Evolutionary conservation across 2,888 invertebrate genomes (phyloP).

Genomic region (Xestobium rufovillosum): DNA sequence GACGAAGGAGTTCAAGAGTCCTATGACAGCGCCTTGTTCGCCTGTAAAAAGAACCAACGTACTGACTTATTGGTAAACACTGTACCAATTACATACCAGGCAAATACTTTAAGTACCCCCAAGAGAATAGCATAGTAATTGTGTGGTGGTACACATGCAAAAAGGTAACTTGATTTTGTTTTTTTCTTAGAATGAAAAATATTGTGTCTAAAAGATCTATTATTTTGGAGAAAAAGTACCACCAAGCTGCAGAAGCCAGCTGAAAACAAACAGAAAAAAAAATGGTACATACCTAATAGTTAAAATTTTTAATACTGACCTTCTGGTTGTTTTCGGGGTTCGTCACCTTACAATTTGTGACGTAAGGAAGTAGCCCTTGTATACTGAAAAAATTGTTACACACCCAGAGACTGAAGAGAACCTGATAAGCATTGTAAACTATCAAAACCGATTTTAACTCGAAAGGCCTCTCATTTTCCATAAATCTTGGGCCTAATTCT

Average conservation of each 20-base stretch:
- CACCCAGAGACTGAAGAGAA: constrained; percentile 73
- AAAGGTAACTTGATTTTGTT: constrained; percentile 79
- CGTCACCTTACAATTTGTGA: no score
- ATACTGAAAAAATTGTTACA: no score
- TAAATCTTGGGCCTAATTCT: constrained; percentile 66
- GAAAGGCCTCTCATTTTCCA: constrained; percentile 67
- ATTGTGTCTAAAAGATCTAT: constrained; percentile 73
- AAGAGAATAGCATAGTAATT: constrained; percentile 69
- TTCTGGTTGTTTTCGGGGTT: no score
- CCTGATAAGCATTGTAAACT: constrained; percentile 82
- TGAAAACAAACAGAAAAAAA: no score
- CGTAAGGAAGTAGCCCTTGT: no score
- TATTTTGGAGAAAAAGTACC: constrained; percentile 73
- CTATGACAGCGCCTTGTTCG: constrained; percentile 81
- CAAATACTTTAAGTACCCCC: constrained; percentile 71
- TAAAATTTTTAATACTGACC: no score
- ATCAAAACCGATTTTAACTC: constrained; percentile 66
- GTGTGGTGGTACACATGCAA: constrained; percentile 87
- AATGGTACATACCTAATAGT: no score
- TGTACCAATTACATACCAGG: constrained; percentile 54
- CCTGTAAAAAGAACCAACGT: constrained; percentile 62
- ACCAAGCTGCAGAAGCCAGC: constrained; percentile 63
- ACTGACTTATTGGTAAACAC: no score
- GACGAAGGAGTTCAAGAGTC: constrained; percentile 80
- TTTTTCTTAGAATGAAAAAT: constrained; percentile 86